These are phyloP conservation scores for Glaucidium brasilianum DNA, from an alignment of 2,113 vertebrate genomes.

Conservation along the genomic window DNA sequence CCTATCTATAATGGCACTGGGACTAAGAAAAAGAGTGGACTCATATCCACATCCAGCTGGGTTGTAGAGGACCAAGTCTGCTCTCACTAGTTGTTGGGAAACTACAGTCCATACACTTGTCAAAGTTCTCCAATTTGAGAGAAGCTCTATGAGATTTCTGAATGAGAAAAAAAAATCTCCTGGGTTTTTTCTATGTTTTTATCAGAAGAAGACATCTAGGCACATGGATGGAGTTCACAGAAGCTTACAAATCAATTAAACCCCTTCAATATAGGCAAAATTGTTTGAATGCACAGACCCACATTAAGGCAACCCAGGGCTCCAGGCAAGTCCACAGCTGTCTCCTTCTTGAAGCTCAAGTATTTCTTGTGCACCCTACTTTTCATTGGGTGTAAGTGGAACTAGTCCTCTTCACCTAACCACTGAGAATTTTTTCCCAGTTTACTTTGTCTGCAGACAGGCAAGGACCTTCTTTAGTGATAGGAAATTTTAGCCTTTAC, in stretches of 20 bases:
- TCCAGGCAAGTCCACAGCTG: neutral
- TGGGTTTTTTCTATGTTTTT: neutral
- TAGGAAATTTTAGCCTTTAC: neutral
- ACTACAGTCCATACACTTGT: neutral
- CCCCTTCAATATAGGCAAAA: neutral
- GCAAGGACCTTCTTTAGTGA: neutral
- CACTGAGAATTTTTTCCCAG: neutral
- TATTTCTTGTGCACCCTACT: neutral
- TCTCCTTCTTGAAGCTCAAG: neutral
- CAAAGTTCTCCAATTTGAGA: neutral
- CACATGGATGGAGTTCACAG: neutral
- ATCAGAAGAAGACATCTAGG: neutral
- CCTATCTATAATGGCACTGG: neutral
- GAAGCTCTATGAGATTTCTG: neutral
- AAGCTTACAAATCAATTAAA: neutral
- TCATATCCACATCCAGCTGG: neutral
- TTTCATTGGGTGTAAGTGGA: neutral
- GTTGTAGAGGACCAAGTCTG: neutral
- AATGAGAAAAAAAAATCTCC: neutral
- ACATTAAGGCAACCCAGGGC: neutral
- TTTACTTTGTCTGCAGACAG: neutral
- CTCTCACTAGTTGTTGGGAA: neutral
- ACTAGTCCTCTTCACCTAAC: neutral
- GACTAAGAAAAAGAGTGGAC: neutral
- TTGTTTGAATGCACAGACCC: neutral